Conservation (phyloP, 2,797 vertebrate genomes). For the Pangasius sanitwongsei region DNA sequence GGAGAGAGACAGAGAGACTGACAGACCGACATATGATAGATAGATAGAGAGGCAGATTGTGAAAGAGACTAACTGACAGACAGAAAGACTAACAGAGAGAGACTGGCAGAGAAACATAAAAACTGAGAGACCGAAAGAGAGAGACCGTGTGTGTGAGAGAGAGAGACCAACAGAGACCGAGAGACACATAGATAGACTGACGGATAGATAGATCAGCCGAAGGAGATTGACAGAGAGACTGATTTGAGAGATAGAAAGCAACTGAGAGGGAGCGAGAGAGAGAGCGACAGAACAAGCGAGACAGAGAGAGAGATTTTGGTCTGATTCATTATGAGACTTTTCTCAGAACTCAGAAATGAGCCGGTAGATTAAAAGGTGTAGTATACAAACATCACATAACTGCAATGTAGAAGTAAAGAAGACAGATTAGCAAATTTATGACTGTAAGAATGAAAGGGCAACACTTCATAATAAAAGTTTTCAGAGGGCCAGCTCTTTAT, state of each 20-base stretch:
- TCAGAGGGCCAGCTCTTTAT: too few relatives aligned
- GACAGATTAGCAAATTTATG: background rate
- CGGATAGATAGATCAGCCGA: background rate
- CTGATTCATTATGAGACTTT: background rate
- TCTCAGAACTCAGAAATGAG: background rate
- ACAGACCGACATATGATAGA: background rate
- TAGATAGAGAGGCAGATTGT: background rate
- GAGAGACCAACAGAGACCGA: background rate
- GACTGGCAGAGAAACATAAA: background rate
- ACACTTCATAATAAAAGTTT: slow-evolving; percentile 31
- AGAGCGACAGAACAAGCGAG: too few relatives aligned
- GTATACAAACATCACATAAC: background rate
- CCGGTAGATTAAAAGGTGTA: background rate
- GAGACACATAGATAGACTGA: background rate
- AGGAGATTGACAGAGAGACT: background rate
- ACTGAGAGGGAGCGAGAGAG: background rate
- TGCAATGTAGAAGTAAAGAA: background rate
- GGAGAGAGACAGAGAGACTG: background rate
- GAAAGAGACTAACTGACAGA: background rate
- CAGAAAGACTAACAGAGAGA: background rate
- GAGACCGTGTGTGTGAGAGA: background rate
- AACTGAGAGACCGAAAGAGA: background rate
- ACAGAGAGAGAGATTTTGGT: background rate
- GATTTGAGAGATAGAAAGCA: background rate
- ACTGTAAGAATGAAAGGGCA: background rate